Evolutionary conservation across 2,797 vertebrate species (phyloP), one percentile per base, ranked within the genome.

Genomic region (Paedocypris micromegethes): DNA sequence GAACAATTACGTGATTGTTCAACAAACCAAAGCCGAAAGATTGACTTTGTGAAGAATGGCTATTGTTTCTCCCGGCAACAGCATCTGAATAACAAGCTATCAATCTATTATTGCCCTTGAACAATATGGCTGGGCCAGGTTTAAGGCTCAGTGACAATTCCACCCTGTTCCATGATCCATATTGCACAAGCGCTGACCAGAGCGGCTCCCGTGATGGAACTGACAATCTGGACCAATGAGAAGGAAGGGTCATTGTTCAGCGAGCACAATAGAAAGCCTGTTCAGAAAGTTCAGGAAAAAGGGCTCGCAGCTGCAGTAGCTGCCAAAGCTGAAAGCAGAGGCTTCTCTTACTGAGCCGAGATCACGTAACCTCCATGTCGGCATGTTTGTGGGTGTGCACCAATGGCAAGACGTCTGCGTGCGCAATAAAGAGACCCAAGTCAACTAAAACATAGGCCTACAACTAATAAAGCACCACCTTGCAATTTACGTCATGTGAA

Each of bases 221-320:
- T 85, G 87, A 85, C 86, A 87, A 76, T 83, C 75, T 61, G 74
- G 82, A 81, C 85, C 85, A 88, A 86, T 82, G 82, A 89, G 86
- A 86, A 86, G 83, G 23, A 78, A 86, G 86, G 85, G 87, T 87
- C 88, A 93, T 93, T 96, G 92, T 95, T 88, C 87, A 86, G 81
- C 81, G 54, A 83, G 85, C 78, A 97, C 93, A 96, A 95, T 89
- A 90, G 90, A 82, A 75, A 80, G 77, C 85, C 84, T 93, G 91
- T 92, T 88, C 77, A 70, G 77, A 87, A 87, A 85, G 81, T 84
- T 85, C 84, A 87, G 83, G 87, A 87, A 83, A 80, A 82, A 84
- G 84, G 85, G 79, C 50, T 0, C 65, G 5, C 85, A 78, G 77
- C 78, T 80, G 76, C 75, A 70, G 77, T 79, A 78, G 76, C 77